Evolutionary conservation across 2,888 invertebrate genomes (phyloP).

Genomic region (Girardia tigrina): DNA sequence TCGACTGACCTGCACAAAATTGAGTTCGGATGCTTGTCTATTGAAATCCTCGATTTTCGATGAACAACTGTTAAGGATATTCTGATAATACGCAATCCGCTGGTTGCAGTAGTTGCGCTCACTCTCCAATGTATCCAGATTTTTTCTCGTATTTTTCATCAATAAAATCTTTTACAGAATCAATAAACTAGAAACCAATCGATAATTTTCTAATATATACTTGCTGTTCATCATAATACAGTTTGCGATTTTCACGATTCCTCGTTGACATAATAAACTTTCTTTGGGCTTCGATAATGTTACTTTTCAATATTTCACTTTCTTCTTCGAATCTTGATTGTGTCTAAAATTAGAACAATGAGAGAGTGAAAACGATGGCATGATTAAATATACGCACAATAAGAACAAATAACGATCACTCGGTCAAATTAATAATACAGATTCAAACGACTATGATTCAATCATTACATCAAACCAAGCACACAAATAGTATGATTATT

Average conservation of each 20-base stretch:
- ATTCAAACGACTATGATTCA: not conserved
- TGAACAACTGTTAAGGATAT: not conserved
- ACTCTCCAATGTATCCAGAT: constrained; percentile 9
- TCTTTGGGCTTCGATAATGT: constrained; percentile 1
- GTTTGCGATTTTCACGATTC: constrained; percentile 7
- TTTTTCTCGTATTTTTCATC: constrained; percentile 4
- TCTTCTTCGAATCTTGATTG: constrained; percentile 20
- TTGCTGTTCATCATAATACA: constrained; percentile 10
- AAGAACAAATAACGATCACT: not conserved
- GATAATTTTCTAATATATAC: not conserved
- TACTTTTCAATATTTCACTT: constrained; percentile 5
- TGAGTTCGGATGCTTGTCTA: no score
- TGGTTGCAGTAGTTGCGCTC: not conserved
- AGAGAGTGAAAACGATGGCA: not conserved
- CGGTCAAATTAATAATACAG: not conserved
- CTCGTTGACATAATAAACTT: constrained; percentile 17
- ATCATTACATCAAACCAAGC: not conserved
- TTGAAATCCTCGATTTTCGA: not conserved
- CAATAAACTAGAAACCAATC: not conserved
- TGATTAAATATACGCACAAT: not conserved
- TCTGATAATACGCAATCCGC: not conserved
- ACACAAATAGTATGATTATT: no score
- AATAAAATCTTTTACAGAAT: not conserved
- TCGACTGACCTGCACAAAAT: no score
- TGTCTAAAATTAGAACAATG: not conserved